Evolutionary conservation across 2,888 invertebrate species (phyloP), one percentile per base, ranked within the genome.

Genomic region (Dasypogon diadema): DNA sequence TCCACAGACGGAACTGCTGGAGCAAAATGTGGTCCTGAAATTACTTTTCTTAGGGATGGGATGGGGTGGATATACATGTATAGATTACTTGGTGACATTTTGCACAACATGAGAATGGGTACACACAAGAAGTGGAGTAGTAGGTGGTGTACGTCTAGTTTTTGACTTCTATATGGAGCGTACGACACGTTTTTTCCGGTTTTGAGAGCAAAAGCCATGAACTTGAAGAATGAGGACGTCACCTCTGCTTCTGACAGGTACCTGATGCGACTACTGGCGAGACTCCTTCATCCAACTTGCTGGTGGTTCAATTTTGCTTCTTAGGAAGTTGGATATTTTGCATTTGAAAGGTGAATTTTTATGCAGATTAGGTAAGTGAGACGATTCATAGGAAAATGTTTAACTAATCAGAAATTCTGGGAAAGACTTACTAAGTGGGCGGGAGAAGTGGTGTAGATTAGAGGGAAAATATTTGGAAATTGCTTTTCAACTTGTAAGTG

Each of bases 211-310:
- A 51, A 12, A 21, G 3, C 10, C 51, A 24, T 4, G 30, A 30
- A 18, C 21, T 30, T 26, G 21, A 18, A 54, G 30, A 34, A 12
- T 24, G 24, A 34, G 21, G 12, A 24, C 21, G 24, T 51, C 21
- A 16, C 18, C 18, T 26, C 54, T 70, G 70, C 18, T 54, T 26
- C 6, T 70, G 70, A 70, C 70, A 70, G 30, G 18, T 70, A 54
- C 70, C 30, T 70, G 51, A 70, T 70, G 70, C 26, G 70, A 70
- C 16, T 70, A 30, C 24, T 48, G 34, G n/a, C 24, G 14, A 2
- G 37, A 60, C 18, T 37, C 37, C 18, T 34, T 18, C 16, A 10
- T 22, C 18, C 22, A n/a, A 14, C 21, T 46, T 22, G 30, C 21
- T 12, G n/a, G 21, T 42, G 24, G 24, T 65, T 65, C 46, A 65